A percentile compares a stretch with the other conserved stretches of the same genome.
Evolutionary conservation across 2,888 invertebrate species (phyloP).

Genomic region (Agrochola lota): DNA sequence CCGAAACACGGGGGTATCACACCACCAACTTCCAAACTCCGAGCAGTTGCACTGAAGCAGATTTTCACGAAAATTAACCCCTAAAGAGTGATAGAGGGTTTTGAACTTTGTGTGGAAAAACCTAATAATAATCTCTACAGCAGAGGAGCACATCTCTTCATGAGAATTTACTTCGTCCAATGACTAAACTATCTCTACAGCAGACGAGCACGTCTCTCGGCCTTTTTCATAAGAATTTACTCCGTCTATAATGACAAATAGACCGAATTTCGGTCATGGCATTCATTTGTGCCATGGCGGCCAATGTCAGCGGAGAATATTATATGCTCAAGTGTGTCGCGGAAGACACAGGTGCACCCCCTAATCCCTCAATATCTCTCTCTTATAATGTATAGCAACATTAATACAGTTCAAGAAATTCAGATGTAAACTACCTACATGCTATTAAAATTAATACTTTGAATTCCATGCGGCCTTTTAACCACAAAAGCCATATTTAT

Average conservation of each 20-base stretch:
- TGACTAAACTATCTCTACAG: not conserved
- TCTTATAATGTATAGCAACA: too few relatives aligned
- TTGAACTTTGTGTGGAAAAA: not conserved
- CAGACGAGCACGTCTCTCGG: not conserved
- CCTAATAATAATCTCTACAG: not conserved
- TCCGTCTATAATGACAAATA: not conserved
- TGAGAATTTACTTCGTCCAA: not conserved
- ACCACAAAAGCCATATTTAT: not conserved
- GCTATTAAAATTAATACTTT: constrained; percentile 7
- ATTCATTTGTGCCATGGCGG: too few relatives aligned
- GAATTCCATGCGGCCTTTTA: constrained; percentile 6
- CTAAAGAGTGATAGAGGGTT: not conserved
- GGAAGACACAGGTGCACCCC: too few relatives aligned
- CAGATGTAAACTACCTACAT: not conserved
- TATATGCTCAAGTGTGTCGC: too few relatives aligned
- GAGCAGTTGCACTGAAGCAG: not conserved
- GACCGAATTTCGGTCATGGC: not conserved
- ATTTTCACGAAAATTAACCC: not conserved
- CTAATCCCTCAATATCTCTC: too few relatives aligned
- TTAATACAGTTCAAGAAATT: not conserved
- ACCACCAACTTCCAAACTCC: too few relatives aligned
- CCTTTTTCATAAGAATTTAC: not conserved
- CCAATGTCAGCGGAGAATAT: not conserved
- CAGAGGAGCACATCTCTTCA: not conserved
- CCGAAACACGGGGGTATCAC: too few relatives aligned